Conservation (phyloP, 2,113 vertebrate genomes). For the Tympanuchus pallidicinctus region DNA sequence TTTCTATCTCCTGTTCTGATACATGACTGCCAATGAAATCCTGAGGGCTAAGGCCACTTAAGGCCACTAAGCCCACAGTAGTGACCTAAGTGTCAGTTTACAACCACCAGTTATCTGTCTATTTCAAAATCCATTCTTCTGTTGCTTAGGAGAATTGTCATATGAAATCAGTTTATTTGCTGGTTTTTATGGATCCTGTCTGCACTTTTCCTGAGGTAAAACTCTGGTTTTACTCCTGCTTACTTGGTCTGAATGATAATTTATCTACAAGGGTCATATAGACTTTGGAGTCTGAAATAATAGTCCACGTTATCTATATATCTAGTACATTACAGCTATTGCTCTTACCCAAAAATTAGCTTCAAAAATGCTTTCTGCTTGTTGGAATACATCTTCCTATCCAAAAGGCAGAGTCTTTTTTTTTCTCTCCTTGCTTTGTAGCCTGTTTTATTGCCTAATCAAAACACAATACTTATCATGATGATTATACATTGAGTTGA, state of each 20-base stretch:
- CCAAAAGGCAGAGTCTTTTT: background rate
- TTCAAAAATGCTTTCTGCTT: background rate
- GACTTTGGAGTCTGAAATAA: background rate
- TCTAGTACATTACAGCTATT: background rate
- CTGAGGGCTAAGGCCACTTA: slow-evolving; percentile 6
- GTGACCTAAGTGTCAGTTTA: background rate
- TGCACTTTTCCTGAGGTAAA: background rate
- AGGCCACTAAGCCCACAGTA: background rate
- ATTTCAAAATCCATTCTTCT: background rate
- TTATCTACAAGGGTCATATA: background rate
- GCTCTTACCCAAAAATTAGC: background rate
- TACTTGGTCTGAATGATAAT: background rate
- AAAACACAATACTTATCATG: background rate
- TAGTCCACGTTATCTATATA: background rate
- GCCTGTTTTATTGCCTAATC: background rate
- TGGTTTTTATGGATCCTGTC: background rate
- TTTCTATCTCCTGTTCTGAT: slow-evolving; percentile 1
- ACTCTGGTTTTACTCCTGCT: background rate
- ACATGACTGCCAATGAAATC: background rate
- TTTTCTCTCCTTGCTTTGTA: background rate
- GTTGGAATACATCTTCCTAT: background rate
- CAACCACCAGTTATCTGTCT: background rate
- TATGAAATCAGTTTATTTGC: background rate
- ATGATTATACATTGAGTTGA: background rate
- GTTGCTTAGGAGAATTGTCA: background rate